Base-by-base conservation (phyloP, 2,113 vertebrate genomes). In the Balaenoptera acutorostrata region DNA sequence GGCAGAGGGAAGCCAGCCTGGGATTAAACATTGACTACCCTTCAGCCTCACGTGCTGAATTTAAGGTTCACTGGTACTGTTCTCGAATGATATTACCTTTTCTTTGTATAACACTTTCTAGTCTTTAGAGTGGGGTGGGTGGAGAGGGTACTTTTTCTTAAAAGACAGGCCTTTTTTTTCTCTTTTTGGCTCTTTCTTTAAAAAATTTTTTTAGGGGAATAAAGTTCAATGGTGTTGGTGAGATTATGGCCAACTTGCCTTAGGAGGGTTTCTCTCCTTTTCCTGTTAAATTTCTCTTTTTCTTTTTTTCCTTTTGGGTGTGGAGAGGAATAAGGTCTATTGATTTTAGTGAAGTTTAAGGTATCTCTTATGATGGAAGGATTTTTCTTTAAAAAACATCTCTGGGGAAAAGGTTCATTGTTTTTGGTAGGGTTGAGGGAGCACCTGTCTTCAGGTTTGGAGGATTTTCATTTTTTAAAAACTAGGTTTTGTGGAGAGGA, bases 21-120 rank as follows among this genome's bases (percentile, higher is more conserved):
- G 39, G 21, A 94, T 93, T 92, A 92, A 96, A 93, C 44, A 71
- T 72, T 63, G 85, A 90, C 59, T 88, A 93, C 55, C 31, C 14
- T 82, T 64, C 9, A 86, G 78, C 52, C 61, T 84, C 66, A 36
- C 23, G 23, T 87, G 31, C 46, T 88, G 21, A 78, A 95, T 88
- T 88, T 92, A 69, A 93, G 64, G 41, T 93, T 92, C 84, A 90
- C 27, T 88, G 55, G 55, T 21, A 72, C 21, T 29, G 29, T 83
- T 83, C 41, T 59, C 46, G 21, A 93, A 75, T 29, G 20, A 49
- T 92, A 82, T 77, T 90, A 83, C 33, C 29, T 87, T 95, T 96
- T 72, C 39, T 90, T 94, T 82, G 71, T 39, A 68, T 81, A 87
- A 78, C 36, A 74, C 49, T 91, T 80, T 55, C 71, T 66, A 77